Conservation (phyloP, 2,797 vertebrate genomes). For the Bucorvus abyssinicus region DNA sequence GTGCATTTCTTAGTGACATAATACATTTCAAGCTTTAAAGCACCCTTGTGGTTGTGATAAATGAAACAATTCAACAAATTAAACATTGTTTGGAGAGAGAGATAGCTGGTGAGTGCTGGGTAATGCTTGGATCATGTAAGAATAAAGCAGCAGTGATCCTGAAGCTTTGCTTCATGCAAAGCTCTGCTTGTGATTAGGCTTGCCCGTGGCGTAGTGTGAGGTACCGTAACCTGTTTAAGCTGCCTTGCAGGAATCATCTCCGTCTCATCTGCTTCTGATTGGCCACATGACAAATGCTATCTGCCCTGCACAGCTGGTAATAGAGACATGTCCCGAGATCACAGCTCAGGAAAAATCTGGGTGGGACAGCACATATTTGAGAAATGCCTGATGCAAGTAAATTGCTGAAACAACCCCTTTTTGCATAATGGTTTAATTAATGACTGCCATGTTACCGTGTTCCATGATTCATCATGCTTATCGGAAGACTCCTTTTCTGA, state of each 20-base stretch:
- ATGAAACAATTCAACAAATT: constrained; percentile 29
- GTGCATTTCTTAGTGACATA: neutral
- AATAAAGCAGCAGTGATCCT: neutral
- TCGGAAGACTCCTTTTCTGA: neutral
- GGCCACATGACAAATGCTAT: neutral
- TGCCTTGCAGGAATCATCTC: neutral
- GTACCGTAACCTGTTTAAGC: neutral
- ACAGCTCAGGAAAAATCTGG: constrained; percentile 16
- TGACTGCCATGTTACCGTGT: neutral
- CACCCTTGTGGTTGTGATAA: neutral
- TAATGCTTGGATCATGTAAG: neutral
- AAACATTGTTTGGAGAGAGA: neutral
- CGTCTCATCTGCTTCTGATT: neutral
- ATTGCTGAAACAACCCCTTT: neutral
- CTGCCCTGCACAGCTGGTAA: constrained; percentile 18
- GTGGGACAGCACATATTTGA: constrained; percentile 23
- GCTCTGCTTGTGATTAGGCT: neutral
- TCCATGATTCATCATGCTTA: neutral
- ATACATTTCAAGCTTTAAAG: constrained; percentile 9
- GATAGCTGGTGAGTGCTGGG: neutral
- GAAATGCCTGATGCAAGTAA: constrained; percentile 34
- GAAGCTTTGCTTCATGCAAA: neutral
- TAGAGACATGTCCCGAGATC: neutral
- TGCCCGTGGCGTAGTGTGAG: neutral
- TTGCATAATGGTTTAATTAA: constrained; percentile 1